Base-by-base conservation (phyloP, 2,113 vertebrate genomes). In the Peromyscus californicus region DNA sequence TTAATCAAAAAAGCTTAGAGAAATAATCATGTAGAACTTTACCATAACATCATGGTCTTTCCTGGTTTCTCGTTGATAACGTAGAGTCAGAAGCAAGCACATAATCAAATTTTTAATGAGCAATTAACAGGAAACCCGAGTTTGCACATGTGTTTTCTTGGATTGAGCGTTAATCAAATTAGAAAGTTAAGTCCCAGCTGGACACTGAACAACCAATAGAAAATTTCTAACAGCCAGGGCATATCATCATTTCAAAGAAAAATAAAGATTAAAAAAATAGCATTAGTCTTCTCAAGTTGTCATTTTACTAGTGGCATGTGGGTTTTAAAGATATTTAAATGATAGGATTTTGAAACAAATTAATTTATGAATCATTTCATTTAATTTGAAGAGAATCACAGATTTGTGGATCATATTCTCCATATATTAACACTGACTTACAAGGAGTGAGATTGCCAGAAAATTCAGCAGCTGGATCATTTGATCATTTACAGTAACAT, bases 41-140 rank as follows among this genome's bases (percentile, higher is more conserved):
- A 76, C 70, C 26, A 2, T 90, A 88, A 92, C 16, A 94, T 33
- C 4, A 3, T 79, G 82, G 72, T 89, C 42, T 91, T 93, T 95
- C 57, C 3, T 5, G 12, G 59, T 92, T 89, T 82, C n/a, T 93
- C 67, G 76, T 89, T 91, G 76, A 78, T 89, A 91, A 95, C 69
- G 39, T 83, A 89, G 54, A 93, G 51, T 74, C 54, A 83, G 70
- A 89, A 95, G 74, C 21, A 74, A 96, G 79, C 85, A 95, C 67
- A 94, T 91, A 61, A 91, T 79, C 36, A 96, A 94, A 13, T 78
- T 94, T 48, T 93, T 86, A 97, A 97, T 94, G 24, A 96, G 86
- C 7, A 59, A 79, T 51, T 95, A 78, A 65, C 74, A 93, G 86
- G 89, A 97, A 95, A 72, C 59, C 57, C 86, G 51, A 95, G 72